Percentiles rank a stretch among this genome's conserved stretches.
phyloP scores from a whole-genome alignment of 2,888 invertebrate genomes.

The Synergus laeviventris region DNA sequence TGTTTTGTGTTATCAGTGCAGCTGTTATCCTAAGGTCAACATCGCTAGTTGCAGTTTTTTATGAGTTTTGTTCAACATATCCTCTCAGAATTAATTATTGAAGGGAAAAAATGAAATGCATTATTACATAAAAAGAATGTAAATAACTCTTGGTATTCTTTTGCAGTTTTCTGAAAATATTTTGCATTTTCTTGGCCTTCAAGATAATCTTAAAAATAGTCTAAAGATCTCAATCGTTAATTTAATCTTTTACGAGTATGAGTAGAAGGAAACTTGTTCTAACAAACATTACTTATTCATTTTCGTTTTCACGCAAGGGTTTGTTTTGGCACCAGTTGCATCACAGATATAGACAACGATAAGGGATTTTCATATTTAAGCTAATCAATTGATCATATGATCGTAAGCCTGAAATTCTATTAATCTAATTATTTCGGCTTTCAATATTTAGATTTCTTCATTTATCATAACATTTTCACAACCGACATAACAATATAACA shows the following conservation, averaged over 20 bases:
- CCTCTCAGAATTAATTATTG: not conserved
- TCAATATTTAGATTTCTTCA: not conserved
- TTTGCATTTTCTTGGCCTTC: not conserved
- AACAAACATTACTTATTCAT: not conserved
- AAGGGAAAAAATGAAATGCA: not conserved
- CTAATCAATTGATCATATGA: too few relatives aligned
- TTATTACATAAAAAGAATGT: not conserved
- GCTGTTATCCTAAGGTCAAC: constrained; percentile 24
- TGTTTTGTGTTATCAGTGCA: not conserved
- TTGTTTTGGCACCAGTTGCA: constrained; percentile 32
- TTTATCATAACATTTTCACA: not conserved
- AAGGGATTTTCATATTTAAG: not conserved
- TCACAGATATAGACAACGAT: too few relatives aligned
- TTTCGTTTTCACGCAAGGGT: not conserved
- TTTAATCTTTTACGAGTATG: not conserved
- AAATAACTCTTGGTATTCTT: not conserved
- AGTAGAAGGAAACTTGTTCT: not conserved
- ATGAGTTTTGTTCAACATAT: constrained; percentile 25
- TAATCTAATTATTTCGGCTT: too few relatives aligned
- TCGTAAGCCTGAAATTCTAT: too few relatives aligned
- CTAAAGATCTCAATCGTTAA: not conserved
- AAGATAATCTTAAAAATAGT: not conserved
- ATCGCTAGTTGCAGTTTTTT: constrained; percentile 15
- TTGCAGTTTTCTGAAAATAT: not conserved
- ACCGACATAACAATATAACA: not conserved